Evolutionary conservation across 2,797 vertebrate genomes (phyloP), one percentile per base, ranked within the genome.

Genomic region (Sebastes minor): DNA sequence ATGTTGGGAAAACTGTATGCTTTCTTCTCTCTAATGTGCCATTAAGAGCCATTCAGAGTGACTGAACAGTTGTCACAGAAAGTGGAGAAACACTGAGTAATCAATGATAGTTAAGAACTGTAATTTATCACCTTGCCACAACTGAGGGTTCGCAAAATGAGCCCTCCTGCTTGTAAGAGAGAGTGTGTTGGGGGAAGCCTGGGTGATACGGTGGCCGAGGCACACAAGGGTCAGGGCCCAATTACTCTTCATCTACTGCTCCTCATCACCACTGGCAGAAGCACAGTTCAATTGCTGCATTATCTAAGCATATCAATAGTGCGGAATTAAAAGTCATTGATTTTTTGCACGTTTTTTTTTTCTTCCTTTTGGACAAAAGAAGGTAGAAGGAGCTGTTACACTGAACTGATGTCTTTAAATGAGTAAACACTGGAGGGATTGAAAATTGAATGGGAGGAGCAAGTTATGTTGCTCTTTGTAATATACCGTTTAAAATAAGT

Each of bases 81-180:
- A 96, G 96, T 96, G 95, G 96, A 97, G 96, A 96, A 99, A 95
- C 97, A 96, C 94, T 91, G 94, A 96, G 96, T 96, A 97, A 99
- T 99, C 97, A 97, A 98, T 99, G 99, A 96, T 97, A 96, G 96
- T 96, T 97, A 97, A 98, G 96, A 98, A 96, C 95, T 94, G 97
- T 98, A 98, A 99, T 99, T 99, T 97, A 99, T 99, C 98, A 99
- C 96, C 90, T 96, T 99, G 97, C 97, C 97, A 97, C 96, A 95
- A 95, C 96, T 82, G 92, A 96, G 96, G 96, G 95, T 96, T 95
- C 94, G 93, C 92, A 91, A 91, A 94, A 90, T 80, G 88, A 94
- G 89, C 89, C 85, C 89, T 81, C 79, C 73, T 86, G 81, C 76
- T 79, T 80, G 89, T 81, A 78, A 78, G 82, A 86, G 66, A 78